A percentile compares a stretch with the other conserved stretches of the same genome.
Conservation (phyloP, 2,113 vertebrate genomes). For the Chauna torquata region DNA sequence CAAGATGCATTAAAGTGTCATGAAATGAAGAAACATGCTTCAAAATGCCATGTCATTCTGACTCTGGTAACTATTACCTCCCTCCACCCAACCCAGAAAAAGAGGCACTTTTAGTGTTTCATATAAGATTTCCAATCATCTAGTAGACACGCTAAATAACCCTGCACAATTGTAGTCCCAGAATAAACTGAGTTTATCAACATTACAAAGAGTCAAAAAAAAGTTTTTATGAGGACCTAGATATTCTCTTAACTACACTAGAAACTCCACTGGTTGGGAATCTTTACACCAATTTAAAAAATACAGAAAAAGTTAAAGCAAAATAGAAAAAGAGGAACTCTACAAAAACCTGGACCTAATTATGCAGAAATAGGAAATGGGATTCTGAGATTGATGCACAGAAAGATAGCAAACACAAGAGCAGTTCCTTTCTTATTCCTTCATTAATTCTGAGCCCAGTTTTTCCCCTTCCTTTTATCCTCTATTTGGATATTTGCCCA, state of each 20-base stretch:
- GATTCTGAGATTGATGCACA: constrained; percentile 17
- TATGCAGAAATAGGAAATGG: not conserved
- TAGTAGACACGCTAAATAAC: constrained; percentile 67
- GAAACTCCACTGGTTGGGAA: constrained; percentile 56
- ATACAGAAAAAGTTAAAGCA: constrained; percentile 37
- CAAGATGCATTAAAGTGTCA: constrained; percentile 76
- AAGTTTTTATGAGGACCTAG: constrained; percentile 65
- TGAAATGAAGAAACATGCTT: constrained; percentile 75
- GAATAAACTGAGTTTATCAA: constrained; percentile 65
- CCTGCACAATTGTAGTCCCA: constrained; percentile 64
- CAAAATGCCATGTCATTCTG: constrained; percentile 71
- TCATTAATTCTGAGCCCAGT: not conserved
- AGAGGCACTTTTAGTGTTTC: constrained; percentile 84
- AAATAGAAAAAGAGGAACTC: constrained; percentile 40
- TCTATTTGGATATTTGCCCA: not conserved
- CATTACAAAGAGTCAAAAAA: constrained; percentile 60
- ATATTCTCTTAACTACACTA: constrained; percentile 59
- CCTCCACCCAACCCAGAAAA: constrained; percentile 76
- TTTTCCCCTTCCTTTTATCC: not conserved
- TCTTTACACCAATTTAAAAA: constrained; percentile 59
- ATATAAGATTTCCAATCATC: constrained; percentile 78
- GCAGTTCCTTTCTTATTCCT: constrained; percentile 30
- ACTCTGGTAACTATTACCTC: constrained; percentile 70
- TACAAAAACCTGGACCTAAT: constrained; percentile 36
- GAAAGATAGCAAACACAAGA: constrained; percentile 35